Evolutionary conservation across 1,140 invertebrate genomes (phyloP).

Genomic region (Brachionus calyciflorus): DNA sequence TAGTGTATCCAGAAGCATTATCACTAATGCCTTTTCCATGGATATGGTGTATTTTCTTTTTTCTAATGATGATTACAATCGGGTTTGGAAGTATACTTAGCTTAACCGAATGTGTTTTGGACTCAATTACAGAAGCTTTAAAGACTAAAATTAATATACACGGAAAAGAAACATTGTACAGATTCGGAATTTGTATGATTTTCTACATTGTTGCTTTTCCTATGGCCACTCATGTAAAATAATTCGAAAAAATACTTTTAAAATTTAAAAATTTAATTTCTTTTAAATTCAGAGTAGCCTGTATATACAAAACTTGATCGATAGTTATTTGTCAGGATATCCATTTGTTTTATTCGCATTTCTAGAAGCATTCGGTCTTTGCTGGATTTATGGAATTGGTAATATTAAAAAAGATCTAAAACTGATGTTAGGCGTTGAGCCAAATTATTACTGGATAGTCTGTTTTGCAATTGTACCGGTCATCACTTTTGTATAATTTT

Average conservation of each 20-base stretch:
- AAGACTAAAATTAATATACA: conserved; percentile 45
- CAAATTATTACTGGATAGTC: conserved; percentile 18
- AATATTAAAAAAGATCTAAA: conserved; percentile 7
- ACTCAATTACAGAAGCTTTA: conserved; percentile 18
- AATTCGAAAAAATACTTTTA: neutral
- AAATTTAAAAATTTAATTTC: conserved; percentile 48
- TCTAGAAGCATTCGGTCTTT: conserved; percentile 72
- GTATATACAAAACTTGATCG: conserved; percentile 78
- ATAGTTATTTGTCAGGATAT: conserved; percentile 80
- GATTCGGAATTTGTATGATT: conserved; percentile 14
- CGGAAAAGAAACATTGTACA: neutral
- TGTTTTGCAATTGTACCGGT: conserved; percentile 17
- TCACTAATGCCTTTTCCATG: conserved; percentile 79
- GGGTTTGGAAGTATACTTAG: conserved; percentile 70
- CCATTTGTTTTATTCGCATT: conserved; percentile 73
- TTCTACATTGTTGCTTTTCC: conserved; percentile 40
- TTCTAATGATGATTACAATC: conserved; percentile 94
- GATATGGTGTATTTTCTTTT: conserved; percentile 93
- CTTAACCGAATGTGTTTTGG: conserved; percentile 24
- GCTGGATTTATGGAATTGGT: conserved; percentile 69
- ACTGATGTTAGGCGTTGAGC: conserved; percentile 30
- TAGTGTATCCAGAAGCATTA: conserved; percentile 87
- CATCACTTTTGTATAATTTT: conserved; percentile 30
- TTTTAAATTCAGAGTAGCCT: conserved; percentile 65
- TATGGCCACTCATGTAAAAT: conserved; percentile 33